Evolutionary conservation across 2,888 invertebrate species (phyloP), one percentile per base, ranked within the genome.

Genomic region (Yponomeuta cagnagella): DNA sequence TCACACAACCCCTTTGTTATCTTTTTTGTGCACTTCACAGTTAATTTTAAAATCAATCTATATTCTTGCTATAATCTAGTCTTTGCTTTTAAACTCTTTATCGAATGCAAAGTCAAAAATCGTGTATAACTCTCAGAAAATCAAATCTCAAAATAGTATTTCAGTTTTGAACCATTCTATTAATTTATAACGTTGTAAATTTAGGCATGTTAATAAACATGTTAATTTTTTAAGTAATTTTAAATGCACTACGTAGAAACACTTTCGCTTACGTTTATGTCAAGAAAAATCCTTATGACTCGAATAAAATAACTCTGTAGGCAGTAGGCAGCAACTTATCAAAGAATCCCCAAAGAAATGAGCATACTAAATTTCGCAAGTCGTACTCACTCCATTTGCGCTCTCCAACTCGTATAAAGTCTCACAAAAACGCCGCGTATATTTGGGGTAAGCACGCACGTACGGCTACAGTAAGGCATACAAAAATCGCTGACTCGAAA

Each of bases 271-370:
- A 15, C 52, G 4, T 15, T 58, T 58, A 58, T 58, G 52, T 12
- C 52, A 15, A 58, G 5, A 2, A 58, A 58, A 15, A 58, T 15
- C 52, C 12, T 58, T 58, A 58, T 58, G 12, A 58, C 12, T 78
- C 80, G 82, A 79, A 78, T 75, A 77, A 84, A 89, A 89, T 90
- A 87, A 90, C 87, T 89, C 86, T 77, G 82, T 82, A 83, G 71
- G 72, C 70, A 72, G 82, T 82, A 83, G 71, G 72, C 70, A 72
- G 86, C 85, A 87, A 88, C 89, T 88, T 89, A 87, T 86, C 88
- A 88, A 90, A 43, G 87, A 87, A 88, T 83, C 82, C 74, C 76
- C 77, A 80, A 80, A 79, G 79, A 78, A 79, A 75, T 73, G 73
- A 73, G 77, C 76, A 80, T 78, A 79, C 82, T 78, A 80, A 78